Evolutionary conservation across 2,797 vertebrate species (phyloP).

Genomic region (Halcyon leucocephala): DNA sequence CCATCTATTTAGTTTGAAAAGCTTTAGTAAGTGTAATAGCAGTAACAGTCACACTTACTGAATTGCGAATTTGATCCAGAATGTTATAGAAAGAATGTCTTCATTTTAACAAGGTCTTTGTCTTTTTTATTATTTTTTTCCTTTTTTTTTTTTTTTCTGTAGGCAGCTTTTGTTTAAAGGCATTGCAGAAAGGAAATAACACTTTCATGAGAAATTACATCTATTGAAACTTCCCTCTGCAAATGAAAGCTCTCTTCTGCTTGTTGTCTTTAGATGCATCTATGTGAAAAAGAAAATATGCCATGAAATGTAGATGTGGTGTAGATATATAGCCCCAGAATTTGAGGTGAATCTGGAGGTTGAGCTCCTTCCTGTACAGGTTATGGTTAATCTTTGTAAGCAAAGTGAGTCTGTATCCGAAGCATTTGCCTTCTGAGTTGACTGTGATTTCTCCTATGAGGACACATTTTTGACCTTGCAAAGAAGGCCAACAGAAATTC

Average conservation of each 20-base stretch:
- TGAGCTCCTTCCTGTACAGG: neutral
- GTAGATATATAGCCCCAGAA: neutral
- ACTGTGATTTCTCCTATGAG: neutral
- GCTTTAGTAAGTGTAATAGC: neutral
- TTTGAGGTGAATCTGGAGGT: neutral
- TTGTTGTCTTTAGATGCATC: neutral
- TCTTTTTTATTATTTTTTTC: no score
- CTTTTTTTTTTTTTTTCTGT: no score
- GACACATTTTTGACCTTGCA: neutral
- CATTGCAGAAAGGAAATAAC: neutral
- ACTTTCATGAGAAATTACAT: neutral
- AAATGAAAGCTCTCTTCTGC: neutral
- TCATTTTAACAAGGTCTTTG: neutral
- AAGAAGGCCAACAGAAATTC: fast-evolving
- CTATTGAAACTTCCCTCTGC: neutral
- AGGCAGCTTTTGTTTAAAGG: neutral
- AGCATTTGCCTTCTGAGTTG: neutral
- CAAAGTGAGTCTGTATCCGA: neutral
- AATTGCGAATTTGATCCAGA: neutral
- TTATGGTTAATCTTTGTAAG: neutral
- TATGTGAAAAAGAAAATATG: neutral
- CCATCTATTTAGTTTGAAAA: neutral
- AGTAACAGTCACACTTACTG: neutral
- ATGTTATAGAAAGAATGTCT: neutral
- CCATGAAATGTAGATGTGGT: neutral